Evolutionary conservation across 2,888 invertebrate genomes (phyloP), one percentile per base, ranked within the genome.

Genomic region (Brachypterus glaber): DNA sequence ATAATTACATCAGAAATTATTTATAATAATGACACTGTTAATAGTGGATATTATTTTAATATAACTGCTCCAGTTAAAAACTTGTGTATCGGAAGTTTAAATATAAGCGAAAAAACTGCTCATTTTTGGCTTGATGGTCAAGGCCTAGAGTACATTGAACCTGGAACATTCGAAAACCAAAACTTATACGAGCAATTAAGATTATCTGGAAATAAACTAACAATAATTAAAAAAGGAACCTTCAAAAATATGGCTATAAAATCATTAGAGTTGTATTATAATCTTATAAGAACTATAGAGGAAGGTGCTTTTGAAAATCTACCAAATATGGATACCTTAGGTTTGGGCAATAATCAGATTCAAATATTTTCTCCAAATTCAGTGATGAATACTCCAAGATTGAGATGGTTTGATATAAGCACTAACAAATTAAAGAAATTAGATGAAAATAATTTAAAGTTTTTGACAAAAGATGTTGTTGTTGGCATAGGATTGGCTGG

Each of bases 1-100:
- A n/a, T n/a, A n/a, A n/a, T n/a, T n/a, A n/a, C n/a, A n/a, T n/a
- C n/a, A n/a, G n/a, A n/a, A n/a, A n/a, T n/a, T n/a, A n/a, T n/a
- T n/a, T n/a, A n/a, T n/a, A n/a, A n/a, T n/a, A n/a, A n/a, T n/a
- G n/a, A n/a, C n/a, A n/a, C n/a, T n/a, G n/a, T n/a, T n/a, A n/a
- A n/a, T n/a, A n/a, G n/a, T n/a, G n/a, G n/a, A n/a, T 27, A 27
- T 27, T 27, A 27, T 13, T 11, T 27, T 11, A 27, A 27, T 13
- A 27, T 27, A 5, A 27, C 27, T 11, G 27, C 11, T 9, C 7
- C 27, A 27, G 12, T 27, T 5, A 27, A 27, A 11, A 27, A 13
- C 12, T 27, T 27, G 8, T 27, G 27, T 13, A 27, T 11, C 11
- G 7, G 8, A 9, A 9, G 11, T 13, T 9, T 27, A 9, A 27